A percentile compares a stretch with the other conserved stretches of the same genome.
Conservation (phyloP, 2,797 vertebrate species). For the Avahi laniger region DNA sequence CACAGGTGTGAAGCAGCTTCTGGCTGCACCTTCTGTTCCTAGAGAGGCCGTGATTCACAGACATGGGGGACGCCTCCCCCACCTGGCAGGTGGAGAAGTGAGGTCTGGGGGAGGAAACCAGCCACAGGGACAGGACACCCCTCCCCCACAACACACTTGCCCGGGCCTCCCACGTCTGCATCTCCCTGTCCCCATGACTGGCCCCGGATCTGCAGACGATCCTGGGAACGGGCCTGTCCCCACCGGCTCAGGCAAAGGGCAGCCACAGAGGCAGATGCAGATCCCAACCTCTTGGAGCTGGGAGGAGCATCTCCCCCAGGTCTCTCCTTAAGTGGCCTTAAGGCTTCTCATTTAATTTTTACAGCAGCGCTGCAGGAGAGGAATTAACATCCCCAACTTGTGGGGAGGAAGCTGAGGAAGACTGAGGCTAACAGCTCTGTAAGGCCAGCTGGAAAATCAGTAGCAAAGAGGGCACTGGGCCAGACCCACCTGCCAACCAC, state of each 20-base stretch:
- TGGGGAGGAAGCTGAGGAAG: not conserved
- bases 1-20: conserved; percentile 23
- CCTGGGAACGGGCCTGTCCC: not conserved
- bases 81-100: conserved; percentile 28
- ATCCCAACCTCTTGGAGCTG: not conserved
- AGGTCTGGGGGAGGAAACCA: not conserved
- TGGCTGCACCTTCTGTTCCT: conserved; percentile 52
- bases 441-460: not conserved
- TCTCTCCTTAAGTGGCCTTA: not conserved
- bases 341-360: not conserved
- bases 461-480: not conserved
- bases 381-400: not conserved
- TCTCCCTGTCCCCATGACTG: not conserved
- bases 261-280: not conserved
- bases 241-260: not conserved
- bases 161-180: not conserved
- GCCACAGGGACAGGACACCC: not conserved
- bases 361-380: not conserved
- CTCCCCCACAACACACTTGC: not conserved
- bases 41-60: not conserved
- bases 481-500: not conserved
- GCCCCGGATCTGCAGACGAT: not conserved
- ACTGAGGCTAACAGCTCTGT: not conserved
- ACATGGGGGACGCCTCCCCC: not conserved
- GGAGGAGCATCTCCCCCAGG: not conserved